A percentile compares a stretch with the other conserved stretches of the same genome.
Conservation (phyloP, 1,140 invertebrate species). For the Zophobas morio region DNA sequence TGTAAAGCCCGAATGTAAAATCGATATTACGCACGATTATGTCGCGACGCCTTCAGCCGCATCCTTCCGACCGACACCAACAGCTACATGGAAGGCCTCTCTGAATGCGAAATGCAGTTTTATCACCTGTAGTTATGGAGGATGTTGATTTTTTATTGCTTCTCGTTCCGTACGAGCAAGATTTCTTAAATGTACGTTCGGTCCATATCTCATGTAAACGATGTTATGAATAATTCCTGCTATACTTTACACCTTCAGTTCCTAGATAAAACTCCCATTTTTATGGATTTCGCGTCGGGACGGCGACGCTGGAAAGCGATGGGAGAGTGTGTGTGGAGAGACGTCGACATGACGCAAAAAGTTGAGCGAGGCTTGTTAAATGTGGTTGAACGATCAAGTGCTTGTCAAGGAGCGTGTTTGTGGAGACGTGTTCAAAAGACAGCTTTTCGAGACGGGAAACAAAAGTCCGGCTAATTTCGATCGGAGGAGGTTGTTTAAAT, state of each 20-base stretch:
- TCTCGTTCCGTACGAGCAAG: neutral
- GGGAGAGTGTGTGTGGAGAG: too few species aligned
- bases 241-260: neutral
- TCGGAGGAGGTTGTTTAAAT: too few species aligned
- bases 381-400: too few species aligned
- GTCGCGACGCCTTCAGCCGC: conserved; percentile 1
- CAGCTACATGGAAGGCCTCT: neutral
- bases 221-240: neutral
- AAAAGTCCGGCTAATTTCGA: too few species aligned
- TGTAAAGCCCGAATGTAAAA: conserved; percentile 19
- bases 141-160: neutral
- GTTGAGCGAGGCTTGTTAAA: too few species aligned
- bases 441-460: too few species aligned
- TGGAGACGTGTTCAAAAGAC: too few species aligned
- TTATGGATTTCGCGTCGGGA: neutral
- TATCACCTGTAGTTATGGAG: neutral
- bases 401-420: too few species aligned
- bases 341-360: too few species aligned
- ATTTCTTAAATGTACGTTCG: neutral
- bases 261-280: neutral
- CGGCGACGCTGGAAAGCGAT: neutral
- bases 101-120: neutral
- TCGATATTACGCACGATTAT: conserved; percentile 17
- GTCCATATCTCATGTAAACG: neutral
- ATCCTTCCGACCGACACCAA: neutral